Conservation (phyloP, 2,797 vertebrate species). For the Catostomus latipinnis region DNA sequence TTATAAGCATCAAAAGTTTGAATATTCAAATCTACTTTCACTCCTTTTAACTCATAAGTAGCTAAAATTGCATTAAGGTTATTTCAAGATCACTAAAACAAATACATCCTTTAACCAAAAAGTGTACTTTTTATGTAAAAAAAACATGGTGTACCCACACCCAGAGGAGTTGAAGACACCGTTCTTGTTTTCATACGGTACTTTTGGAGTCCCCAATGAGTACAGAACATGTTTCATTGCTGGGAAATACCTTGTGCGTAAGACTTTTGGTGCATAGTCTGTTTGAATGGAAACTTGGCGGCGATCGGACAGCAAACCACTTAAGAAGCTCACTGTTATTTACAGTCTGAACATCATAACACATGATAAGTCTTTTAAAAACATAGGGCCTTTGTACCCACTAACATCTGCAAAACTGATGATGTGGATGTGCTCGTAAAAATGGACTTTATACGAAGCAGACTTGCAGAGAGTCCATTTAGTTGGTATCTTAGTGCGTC, state of each 20-base stretch:
- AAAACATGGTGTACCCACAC: background rate
- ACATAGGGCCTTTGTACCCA: conserved; percentile 15
- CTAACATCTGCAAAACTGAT: conserved; percentile 21
- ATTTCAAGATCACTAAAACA: conserved; percentile 10
- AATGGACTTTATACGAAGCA: conserved; percentile 34
- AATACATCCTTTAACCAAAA: too few relatives aligned
- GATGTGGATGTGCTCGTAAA: conserved; percentile 16
- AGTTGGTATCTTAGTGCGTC: background rate
- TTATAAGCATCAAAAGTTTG: too few relatives aligned
- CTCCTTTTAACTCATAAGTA: background rate
- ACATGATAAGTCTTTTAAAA: conserved; percentile 51
- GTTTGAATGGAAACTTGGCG: conserved; percentile 76
- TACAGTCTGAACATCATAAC: conserved; percentile 51
- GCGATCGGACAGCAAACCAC: conserved; percentile 41
- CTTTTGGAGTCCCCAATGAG: conserved; percentile 46
- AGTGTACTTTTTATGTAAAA: background rate
- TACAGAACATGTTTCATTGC: conserved; percentile 59
- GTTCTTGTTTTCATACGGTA: conserved; percentile 28
- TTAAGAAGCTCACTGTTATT: conserved; percentile 45
- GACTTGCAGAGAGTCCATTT: background rate
- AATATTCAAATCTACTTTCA: background rate
- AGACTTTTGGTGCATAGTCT: conserved; percentile 47
- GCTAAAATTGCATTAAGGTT: background rate
- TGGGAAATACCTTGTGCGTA: conserved; percentile 72
- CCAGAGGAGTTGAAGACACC: background rate